Evolutionary conservation across 2,797 vertebrate genomes (phyloP), one percentile per base, ranked within the genome.

Genomic region (Stomatorhinus walkeri): DNA sequence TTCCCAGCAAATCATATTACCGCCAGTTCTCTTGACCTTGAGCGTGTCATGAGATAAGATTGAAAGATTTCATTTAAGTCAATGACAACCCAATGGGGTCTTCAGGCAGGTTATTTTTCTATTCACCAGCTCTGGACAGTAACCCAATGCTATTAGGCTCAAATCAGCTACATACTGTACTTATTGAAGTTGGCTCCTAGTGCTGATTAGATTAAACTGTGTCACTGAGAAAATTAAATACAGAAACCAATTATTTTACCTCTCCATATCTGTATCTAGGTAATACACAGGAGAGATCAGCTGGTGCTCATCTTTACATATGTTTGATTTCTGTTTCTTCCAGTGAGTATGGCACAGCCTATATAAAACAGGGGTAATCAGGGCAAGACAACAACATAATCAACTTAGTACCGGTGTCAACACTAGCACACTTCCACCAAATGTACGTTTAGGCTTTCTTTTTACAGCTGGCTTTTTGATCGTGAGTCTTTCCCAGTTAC

Each of bases 201-300:
- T 87, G 81, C 76, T 91, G 92, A 93, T 93, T 92, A 93, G 89
- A 93, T 92, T 92, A 90, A 91, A 92, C 91, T 91, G 91, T 92
- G 89, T 92, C 90, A 85, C 88, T 87, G 88, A 91, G 89, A 90
- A 90, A 93, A 91, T 93, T 93, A 93, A 90, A 92, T 90, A 91
- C 90, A 92, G 90, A 91, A 92, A 93, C 92, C 92, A 92, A 93
- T 93, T 92, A 93, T 89, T 90, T 87, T 87, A 85, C 54, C n/a
- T 87, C 89, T 89, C 90, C 87, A 90, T 68, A 89, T 88, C 89
- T 51, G 88, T 91, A 93, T 92, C 91, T 87, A 90, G 87, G 87
- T 90, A 91, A 91, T 89, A 88, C 88, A 85, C 49, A 76, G 87
- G 89, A 90, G 87, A 90, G 92, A 91, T 91, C 91, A 92, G 91